Evolutionary conservation across 2,797 vertebrate species (phyloP), one percentile per base, ranked within the genome.

Genomic region (Poeciliopsis infans): DNA sequence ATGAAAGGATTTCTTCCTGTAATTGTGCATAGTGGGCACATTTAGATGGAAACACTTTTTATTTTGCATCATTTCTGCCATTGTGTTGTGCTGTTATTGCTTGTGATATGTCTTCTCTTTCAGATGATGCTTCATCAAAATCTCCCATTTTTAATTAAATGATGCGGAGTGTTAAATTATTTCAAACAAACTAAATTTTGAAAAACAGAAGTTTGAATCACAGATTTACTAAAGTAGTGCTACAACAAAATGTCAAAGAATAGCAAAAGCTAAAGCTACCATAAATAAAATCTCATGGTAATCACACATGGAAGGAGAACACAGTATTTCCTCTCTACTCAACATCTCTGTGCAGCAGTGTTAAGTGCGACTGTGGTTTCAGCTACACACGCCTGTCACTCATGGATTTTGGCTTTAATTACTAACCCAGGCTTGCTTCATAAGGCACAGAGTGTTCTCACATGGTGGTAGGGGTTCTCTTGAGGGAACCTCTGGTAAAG

Each of bases 371-470:
- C 59, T 76, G 72, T 57, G 57, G 61, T 77, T 90, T 51, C 79
- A 77, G 59, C 78, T 59, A 77, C 77, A 78, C 83, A 55, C 71
- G 74, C 79, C 76, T 85, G 86, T 91, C 82, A 83, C 76, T 84
- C 66, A 68, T 79, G 84, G 85, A 80, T 77, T 89, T 90, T 47
- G 71, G 73, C 85, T 91, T 91, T 90, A 91, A 92, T 90, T 90
- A 83, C 83, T 84, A 91, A 93, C 75, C 76, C 92, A 93, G 87
- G 81, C 82, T 87, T 91, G 76, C 81, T 89, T 82, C 71, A 75
- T 76, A 75, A 88, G 86, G 81, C 83, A 87, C 85, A 84, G 64
- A 72, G 76, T 81, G 83, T 88, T 92, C 89, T 92, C 80, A 85
- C 84, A 85, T 83, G 71, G 77, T 84, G 41, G 76, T 81, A 74